phyloP scores from a whole-genome alignment of 2,797 vertebrate species.

The Girardinus metallicus region DNA sequence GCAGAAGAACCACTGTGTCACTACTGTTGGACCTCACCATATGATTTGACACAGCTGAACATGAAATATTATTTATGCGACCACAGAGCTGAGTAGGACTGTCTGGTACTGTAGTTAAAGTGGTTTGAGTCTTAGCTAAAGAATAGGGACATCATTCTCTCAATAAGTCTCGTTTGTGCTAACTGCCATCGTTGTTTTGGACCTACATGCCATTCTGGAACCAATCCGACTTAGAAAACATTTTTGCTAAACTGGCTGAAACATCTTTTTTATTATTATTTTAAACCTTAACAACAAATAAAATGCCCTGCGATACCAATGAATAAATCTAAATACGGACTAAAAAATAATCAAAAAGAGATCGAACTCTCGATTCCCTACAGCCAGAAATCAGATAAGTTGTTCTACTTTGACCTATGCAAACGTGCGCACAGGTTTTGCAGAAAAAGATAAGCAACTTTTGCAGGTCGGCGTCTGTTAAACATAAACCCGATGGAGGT shows the following conservation, averaged over 20 bases:
- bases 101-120: too few relatives aligned
- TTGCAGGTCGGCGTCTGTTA: constrained; percentile 34
- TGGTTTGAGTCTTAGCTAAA: too few relatives aligned
- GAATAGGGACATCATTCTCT: too few relatives aligned
- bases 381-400: background rate
- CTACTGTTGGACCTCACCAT: too few relatives aligned
- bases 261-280: background rate
- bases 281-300: background rate
- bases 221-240: background rate
- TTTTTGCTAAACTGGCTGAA: background rate
- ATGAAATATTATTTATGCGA: too few relatives aligned
- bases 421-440: background rate
- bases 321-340: background rate
- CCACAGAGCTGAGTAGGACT: too few relatives aligned
- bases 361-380: background rate
- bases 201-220: too few relatives aligned
- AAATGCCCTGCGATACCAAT: background rate
- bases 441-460: constrained; percentile 5
- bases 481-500: constrained; percentile 32
- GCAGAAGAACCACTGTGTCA: too few relatives aligned
- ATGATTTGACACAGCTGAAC: too few relatives aligned
- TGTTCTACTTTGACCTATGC: background rate
- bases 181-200: too few relatives aligned
- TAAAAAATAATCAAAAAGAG: background rate
- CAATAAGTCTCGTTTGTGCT: too few relatives aligned